Base-by-base conservation (phyloP, 2,113 vertebrate species). In the Rhea pennata region DNA sequence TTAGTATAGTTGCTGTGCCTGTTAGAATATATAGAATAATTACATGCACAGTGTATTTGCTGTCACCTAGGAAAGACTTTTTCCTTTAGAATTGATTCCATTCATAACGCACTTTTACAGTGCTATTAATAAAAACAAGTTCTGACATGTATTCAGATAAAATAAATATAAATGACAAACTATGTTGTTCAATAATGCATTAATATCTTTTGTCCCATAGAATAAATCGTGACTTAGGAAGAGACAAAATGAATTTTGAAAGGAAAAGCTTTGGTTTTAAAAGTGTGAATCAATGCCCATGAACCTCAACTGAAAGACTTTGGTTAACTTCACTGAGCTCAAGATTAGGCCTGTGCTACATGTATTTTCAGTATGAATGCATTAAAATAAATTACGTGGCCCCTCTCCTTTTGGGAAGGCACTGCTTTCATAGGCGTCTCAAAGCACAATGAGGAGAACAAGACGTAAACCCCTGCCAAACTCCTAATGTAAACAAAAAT, bases 1-100 rank as follows among this genome's bases (percentile, higher is more conserved):
- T 19, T 3, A 12, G 14, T 21, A n/a, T 0, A 2, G 26, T 8
- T 33, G 23, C 39, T 53, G 12, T 8, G 71, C 10, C 9, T n/a
- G 42, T 2, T 33, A 33, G 56, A 31, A 33, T 33, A 33, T 31
- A 19, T 58, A 31, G 29, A 59, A 10, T 33, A 59, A 59, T 17
- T 5, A 12, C 2, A 22, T 4, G 36, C 64, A 53, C 13, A 3
- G 27, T 29, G 70, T 70, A 1, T 4, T 14, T 39, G 36, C 81
- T 13, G 3, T 23, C 44, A 13, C 22, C 59, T 3, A 4, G 23
- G 39, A 23, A 12, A 5, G 2, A 36, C 36, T 8, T n/a, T 23
- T 21, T 64, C 21, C 48, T 42, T 48, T 46, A 19, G 2, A 9
- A 24, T 22, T 31, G 51, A 11, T n/a, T 36, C 48, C 5, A 2